Evolutionary conservation across 2,888 invertebrate species (phyloP).

Genomic region (Oscheius sp.): DNA sequence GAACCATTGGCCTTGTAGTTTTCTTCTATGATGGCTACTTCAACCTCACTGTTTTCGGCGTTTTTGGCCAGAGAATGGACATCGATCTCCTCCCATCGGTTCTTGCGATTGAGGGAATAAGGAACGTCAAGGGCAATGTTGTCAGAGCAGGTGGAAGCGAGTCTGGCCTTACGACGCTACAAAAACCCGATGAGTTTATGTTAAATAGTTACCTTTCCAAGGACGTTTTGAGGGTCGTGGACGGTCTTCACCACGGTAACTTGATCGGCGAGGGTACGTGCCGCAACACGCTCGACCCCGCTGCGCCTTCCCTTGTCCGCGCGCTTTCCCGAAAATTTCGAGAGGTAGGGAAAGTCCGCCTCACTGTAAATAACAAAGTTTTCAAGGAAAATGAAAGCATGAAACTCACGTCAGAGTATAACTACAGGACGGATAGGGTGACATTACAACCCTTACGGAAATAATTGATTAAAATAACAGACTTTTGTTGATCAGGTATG

Average conservation of each 20-base stretch:
- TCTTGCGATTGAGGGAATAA: constrained; percentile 65
- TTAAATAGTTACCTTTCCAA: constrained; percentile 19
- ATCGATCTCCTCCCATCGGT: constrained; percentile 59
- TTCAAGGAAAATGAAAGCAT: no score
- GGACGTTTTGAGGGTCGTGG: constrained; percentile 37
- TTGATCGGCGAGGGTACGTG: constrained; percentile 37
- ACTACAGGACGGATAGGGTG: constrained; percentile 20
- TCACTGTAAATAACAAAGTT: constrained; percentile 50
- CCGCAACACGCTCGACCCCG: constrained; percentile 39
- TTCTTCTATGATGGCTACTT: constrained; percentile 25
- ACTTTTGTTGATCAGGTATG: not conserved
- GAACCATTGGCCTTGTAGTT: constrained; percentile 25
- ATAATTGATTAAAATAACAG: not conserved
- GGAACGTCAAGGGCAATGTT: constrained; percentile 57
- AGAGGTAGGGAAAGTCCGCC: constrained; percentile 56
- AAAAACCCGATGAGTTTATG: constrained; percentile 6
- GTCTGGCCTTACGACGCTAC: constrained; percentile 59
- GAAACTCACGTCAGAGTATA: constrained; percentile 5
- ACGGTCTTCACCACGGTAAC: constrained; percentile 51
- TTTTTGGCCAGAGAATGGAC: constrained; percentile 19
- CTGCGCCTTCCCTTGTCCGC: constrained; percentile 53
- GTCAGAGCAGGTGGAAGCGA: constrained; percentile 57
- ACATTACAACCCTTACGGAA: not conserved
- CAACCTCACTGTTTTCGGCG: constrained; percentile 4
- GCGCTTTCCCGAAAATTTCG: constrained; percentile 52